Evolutionary conservation across 2,113 vertebrate genomes (phyloP).

Genomic region (Alectura lathami): DNA sequence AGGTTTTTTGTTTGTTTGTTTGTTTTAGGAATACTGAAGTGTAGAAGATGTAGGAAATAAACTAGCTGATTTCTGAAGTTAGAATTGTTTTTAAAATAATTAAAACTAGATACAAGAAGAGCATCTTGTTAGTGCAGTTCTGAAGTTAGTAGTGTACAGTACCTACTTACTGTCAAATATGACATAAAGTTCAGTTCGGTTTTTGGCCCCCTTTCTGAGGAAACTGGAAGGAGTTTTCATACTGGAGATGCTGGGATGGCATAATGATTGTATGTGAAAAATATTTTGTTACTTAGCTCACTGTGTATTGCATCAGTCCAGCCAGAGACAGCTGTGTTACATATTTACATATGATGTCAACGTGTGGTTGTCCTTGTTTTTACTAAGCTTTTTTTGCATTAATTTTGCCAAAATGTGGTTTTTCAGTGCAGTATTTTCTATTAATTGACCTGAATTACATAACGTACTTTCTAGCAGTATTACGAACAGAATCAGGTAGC

Average conservation of each 20-base stretch:
- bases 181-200: fast-evolving
- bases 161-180: background rate
- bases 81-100: background rate
- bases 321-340: background rate
- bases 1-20: background rate
- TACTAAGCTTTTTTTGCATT: background rate
- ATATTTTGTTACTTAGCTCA: background rate
- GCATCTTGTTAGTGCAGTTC: background rate
- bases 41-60: background rate
- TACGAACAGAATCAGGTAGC: background rate
- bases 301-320: background rate
- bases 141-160: background rate
- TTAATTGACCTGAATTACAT: fast-evolving
- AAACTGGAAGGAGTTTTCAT: background rate
- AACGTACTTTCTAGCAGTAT: background rate
- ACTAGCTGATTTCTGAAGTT: background rate
- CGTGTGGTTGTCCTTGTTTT: background rate
- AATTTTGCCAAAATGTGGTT: background rate
- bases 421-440: background rate
- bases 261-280: background rate
- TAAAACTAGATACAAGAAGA: background rate
- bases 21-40: background rate
- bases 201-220: background rate
- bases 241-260: background rate
- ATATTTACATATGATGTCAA: background rate